A percentile compares a stretch with the other conserved stretches of the same genome.
Conservation (phyloP, 1,140 invertebrate species). For the Ceratina australensis region DNA sequence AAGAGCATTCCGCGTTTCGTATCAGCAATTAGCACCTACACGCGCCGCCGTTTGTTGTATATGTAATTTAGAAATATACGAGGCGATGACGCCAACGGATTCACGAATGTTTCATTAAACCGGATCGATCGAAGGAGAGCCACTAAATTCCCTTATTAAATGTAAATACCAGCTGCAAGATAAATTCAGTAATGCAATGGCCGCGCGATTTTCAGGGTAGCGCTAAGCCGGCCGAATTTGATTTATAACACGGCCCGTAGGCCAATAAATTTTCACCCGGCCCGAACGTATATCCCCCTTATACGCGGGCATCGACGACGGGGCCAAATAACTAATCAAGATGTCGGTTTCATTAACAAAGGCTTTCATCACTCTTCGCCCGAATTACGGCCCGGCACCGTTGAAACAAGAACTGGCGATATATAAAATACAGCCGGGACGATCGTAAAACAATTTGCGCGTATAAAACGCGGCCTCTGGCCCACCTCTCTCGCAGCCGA, state of each 20-base stretch:
- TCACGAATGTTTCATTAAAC: slow-evolving; percentile 37
- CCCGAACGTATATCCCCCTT: slow-evolving; percentile 18
- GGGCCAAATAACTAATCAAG: slow-evolving; percentile 61
- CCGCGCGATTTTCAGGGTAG: slow-evolving; percentile 22
- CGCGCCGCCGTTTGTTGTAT: no score
- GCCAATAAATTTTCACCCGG: slow-evolving; percentile 52
- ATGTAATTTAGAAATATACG: slow-evolving; percentile 21
- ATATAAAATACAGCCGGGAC: slow-evolving; percentile 32
- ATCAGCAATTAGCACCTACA: no score
- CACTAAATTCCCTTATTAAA: slow-evolving; percentile 46
- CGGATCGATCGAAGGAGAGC: neutral
- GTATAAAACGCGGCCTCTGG: slow-evolving; percentile 28
- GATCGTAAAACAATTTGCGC: slow-evolving; percentile 58
- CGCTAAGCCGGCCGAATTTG: slow-evolving; percentile 43
- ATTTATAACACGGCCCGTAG: slow-evolving; percentile 47
- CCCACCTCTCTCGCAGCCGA: slow-evolving; percentile 6
- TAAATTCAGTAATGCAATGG: slow-evolving; percentile 42
- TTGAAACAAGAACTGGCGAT: slow-evolving; percentile 37
- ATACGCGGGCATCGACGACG: slow-evolving; percentile 33
- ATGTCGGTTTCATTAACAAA: slow-evolving; percentile 60
- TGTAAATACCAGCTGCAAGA: slow-evolving; percentile 35
- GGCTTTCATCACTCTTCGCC: slow-evolving; percentile 46
- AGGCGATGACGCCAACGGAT: neutral
- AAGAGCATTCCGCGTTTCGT: no score
- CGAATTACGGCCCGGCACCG: slow-evolving; percentile 40